Conservation (phyloP, 2,113 vertebrate genomes). For the Percina caprodes region DNA sequence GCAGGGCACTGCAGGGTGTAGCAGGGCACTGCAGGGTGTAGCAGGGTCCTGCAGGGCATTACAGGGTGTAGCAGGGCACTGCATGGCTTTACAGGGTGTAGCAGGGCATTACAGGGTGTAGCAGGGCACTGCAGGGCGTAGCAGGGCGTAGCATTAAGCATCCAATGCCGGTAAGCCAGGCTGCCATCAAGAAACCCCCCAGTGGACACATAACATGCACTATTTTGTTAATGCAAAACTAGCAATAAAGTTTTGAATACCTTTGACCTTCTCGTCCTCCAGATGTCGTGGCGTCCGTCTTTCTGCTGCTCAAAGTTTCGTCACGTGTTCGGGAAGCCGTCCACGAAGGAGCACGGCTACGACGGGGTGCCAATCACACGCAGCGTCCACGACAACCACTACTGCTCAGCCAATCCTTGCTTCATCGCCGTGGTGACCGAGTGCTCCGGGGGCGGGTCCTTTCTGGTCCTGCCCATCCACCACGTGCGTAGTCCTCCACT, state of each 20-base stretch:
- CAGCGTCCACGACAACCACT: slow-evolving; percentile 94
- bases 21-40: too few species aligned
- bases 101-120: too few species aligned
- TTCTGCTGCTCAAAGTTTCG: slow-evolving; percentile 92
- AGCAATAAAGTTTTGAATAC: not conserved
- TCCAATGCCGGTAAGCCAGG: too few species aligned
- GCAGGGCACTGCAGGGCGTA: too few species aligned
- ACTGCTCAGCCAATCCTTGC: slow-evolving; percentile 92
- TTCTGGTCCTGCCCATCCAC: slow-evolving; percentile 90
- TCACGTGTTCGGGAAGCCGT: slow-evolving; percentile 89
- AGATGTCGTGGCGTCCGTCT: slow-evolving; percentile 94
- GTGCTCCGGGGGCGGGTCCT: slow-evolving; percentile 91
- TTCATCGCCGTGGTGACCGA: slow-evolving; percentile 96
- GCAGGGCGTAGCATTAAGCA: too few species aligned
- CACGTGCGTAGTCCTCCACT: slow-evolving; percentile 81
- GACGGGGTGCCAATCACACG: slow-evolving; percentile 90
- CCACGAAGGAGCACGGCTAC: slow-evolving; percentile 89
- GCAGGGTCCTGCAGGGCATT: too few species aligned
- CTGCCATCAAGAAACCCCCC: too few species aligned
- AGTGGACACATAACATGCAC: too few species aligned
- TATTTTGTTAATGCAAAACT: not conserved
- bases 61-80: too few species aligned
- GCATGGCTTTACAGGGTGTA: too few species aligned
- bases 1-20: too few species aligned
- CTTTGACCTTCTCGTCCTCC: slow-evolving; percentile 7